Evolutionary conservation across 2,888 invertebrate species (phyloP), one percentile per base, ranked within the genome.

Genomic region (Drosophila atripex): DNA sequence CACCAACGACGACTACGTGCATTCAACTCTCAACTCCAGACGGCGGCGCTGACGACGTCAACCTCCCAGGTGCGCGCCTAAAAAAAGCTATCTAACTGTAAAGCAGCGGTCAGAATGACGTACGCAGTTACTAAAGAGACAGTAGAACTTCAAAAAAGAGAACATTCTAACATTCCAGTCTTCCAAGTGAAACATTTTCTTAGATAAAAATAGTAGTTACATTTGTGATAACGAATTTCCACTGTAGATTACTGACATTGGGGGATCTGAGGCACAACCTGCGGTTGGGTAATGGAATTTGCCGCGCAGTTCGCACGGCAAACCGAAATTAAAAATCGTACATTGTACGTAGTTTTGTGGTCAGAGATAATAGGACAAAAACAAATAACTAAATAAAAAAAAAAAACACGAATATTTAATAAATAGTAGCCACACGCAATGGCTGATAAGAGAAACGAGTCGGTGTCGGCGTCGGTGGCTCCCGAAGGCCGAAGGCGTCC

Each of bases 11-110:
- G 32, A 21, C 45, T 21, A 73, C 68, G 72, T 66, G 73, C 71
- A 71, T 73, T 66, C 71, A 71, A 71, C 71, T 73, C 71, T 71
- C 73, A 66, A 65, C 73, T 71, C 54, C 45, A 71, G 54, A 52
- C 71, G 18, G 18, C 41, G 41, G 18, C 41, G 18, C 45, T 61
- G 54, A 52, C 71, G 18, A 41, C 41, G 41, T 41, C 41, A 41
- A 11, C 2, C 21, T 11, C 18, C 21, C 18, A n/a, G 21, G 51
- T 18, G 49, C 61, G 50, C 69, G 69, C 60, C 63, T 71, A 71
- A 76, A 68, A 66, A 59, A 30, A 66, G 57, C 66, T 75, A 86
- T 79, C 80, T 70, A 80, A 83, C 80, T 70, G 86, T 80, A 86
- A 77, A 75, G 57, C 63, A 59, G 66, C 16, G 63, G 50, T 53